Evolutionary conservation across 2,797 vertebrate genomes (phyloP), one percentile per base, ranked within the genome.

Genomic region (Anguilla anguilla): DNA sequence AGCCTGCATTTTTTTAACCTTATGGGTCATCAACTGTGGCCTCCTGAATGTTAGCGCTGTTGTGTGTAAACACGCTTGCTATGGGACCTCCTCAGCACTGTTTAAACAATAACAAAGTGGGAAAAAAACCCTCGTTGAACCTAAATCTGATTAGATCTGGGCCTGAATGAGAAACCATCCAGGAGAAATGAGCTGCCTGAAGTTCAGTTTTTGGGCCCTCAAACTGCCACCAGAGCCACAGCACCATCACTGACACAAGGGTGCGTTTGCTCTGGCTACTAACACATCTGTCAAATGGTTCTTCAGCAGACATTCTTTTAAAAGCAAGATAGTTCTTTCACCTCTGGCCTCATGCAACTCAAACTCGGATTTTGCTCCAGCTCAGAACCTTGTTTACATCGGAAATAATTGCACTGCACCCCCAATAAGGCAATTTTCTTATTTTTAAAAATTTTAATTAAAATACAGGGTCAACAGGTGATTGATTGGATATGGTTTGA

Each of bases 111-210:
- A 85, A 91, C 86, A 88, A 89, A n/a, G 3, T 17, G 51, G 87
- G 86, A 15, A 90, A 87, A 17, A 90, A 94, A 93, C 93, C 92
- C 92, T 90, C 93, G 95, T 95, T 95, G 93, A 88, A 90, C 94
- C 93, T 93, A 94, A 92, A 93, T 93, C 92, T 95, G 91, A 95
- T 88, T 95, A 93, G 9, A 0, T n/a, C 22, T 67, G 61, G 61
- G 61, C 25, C 61, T 25, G 61, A 67, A 67, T 2, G 22, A n/a
- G 5, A 25, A 67, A 67, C 61, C 61, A 67, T n/a, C 1, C 22
- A n/a, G 61, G 9, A 67, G n/a, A 67, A 1, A n/a, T 67, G 22
- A 25, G 22, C 61, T 25, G 61, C 22, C 13, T 7, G 22, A 7
- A 7, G 22, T 67, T 67, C 61, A 28, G 55, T 67, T 67, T 22